These are phyloP conservation scores for Sardina pilchardus DNA, from an alignment of 2,113 vertebrate genomes.

Conservation along the genomic window DNA sequence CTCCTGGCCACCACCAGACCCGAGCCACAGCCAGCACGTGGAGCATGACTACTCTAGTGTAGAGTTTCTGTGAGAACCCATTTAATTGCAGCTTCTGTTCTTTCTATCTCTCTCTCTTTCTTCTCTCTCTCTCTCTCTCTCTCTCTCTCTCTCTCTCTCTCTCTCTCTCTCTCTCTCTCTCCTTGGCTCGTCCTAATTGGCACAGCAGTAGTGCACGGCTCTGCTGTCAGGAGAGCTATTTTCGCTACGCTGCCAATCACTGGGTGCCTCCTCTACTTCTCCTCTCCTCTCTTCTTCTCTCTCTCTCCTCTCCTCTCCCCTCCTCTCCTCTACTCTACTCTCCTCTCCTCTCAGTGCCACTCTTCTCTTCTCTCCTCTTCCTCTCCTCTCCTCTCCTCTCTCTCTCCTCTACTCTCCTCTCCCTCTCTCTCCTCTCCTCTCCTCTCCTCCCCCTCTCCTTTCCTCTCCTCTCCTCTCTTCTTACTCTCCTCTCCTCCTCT, in stretches of 20 bases:
- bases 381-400: background rate
- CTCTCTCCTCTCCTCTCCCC: background rate
- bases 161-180: background rate
- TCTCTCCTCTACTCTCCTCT: background rate
- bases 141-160: background rate
- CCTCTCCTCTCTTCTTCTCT: background rate
- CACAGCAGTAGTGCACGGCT: background rate
- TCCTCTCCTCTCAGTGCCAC: too few relatives aligned
- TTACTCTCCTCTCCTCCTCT: background rate
- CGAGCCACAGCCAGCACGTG: background rate
- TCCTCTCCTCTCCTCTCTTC: background rate
- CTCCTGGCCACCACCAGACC: background rate
- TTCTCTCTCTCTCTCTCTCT: background rate
- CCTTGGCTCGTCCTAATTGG: background rate
- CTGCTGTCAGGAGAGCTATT: slow-evolving; percentile 1
- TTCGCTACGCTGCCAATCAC: background rate
- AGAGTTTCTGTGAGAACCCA: background rate
- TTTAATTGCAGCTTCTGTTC: background rate
- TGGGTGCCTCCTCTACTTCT: background rate
- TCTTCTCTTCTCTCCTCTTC: background rate
- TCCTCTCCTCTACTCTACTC: background rate
- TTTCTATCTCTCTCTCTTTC: background rate
- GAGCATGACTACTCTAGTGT: background rate
- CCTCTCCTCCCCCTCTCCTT: background rate
- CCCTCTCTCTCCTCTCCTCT: too few relatives aligned